Evolutionary conservation across 2,888 invertebrate genomes (phyloP), one percentile per base, ranked within the genome.

Genomic region (Drosophila fulvimacula): DNA sequence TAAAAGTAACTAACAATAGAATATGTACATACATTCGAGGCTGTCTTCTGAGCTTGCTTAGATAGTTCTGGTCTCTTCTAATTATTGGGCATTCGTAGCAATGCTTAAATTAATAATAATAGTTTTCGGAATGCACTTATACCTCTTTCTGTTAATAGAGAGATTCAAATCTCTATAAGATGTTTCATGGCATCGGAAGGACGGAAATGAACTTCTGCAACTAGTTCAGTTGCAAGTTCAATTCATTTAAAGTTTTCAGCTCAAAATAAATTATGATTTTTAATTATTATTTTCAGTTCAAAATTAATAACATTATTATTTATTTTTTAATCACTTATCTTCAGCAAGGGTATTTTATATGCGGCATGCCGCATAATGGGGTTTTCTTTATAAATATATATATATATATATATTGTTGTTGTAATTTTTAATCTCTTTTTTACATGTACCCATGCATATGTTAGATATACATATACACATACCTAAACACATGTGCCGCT

Each of bases 321-420:
- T 9, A 10, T 30, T 10, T 17, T 39, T 10, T 9, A n/a, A 10
- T 30, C 24, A 30, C 5, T 27, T n/a, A 10, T 5, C n/a, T 46
- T n/a, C 46, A 46, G 51, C 52, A 38, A 65, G 38, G 38, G 52
- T 46, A 27, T 39, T 30, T 7, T 1, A 41, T 17, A 55, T 36
- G 15, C 66, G 66, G 66, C 65, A 27, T 48, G 65, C 65, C 65
- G 65, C 1, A 64, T 0, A 17, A 7, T 42, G n/a, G 21, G 19
- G 15, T 21, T 30, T 36, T 21, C 21, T 32, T 67, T 39, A 39
- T 27, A 24, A 38, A 46, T 46, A 41, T 55, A 13, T 55, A 5
- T 51, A 55, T 53, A n/a, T n/a, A n/a, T n/a, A n/a, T n/a, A n/a
- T n/a, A n/a, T 42, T 46, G 52, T 30, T 15, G 44, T 49, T 46